Evolutionary conservation across 2,888 invertebrate species (phyloP).

Genomic region (Campoplex capitator): DNA sequence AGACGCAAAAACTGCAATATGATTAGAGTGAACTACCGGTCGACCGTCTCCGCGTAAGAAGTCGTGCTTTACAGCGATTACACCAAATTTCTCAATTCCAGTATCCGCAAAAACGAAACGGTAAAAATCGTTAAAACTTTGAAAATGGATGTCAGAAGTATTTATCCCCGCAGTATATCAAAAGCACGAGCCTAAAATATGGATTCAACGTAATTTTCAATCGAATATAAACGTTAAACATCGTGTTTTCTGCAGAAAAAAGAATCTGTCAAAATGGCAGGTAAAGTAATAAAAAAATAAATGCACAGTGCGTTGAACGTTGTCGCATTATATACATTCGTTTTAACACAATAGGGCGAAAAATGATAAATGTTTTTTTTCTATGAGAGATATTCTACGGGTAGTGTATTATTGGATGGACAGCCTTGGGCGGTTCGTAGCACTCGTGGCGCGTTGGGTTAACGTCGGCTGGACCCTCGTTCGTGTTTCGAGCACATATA

Average conservation of each 20-base stretch:
- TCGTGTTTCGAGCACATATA: conserved; percentile 18
- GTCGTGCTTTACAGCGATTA: too few relatives aligned
- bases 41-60: too few relatives aligned
- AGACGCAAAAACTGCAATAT: too few relatives aligned
- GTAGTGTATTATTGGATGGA: conserved; percentile 51
- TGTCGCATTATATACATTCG: conserved; percentile 15
- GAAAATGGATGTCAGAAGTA: too few relatives aligned
- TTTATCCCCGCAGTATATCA: too few relatives aligned
- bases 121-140: too few relatives aligned
- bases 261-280: background rate
- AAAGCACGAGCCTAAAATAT: too few relatives aligned
- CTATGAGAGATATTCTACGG: conserved; percentile 34
- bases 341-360: conserved; percentile 17
- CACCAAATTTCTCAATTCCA: too few relatives aligned
- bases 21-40: too few relatives aligned
- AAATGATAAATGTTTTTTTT: conserved; percentile 14
- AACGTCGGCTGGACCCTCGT: conserved; percentile 27
- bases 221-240: background rate
- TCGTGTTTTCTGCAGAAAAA: background rate
- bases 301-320: background rate
- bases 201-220: too few relatives aligned
- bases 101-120: too few relatives aligned
- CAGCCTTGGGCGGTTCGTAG: conserved; percentile 49
- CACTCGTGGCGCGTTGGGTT: conserved; percentile 30
- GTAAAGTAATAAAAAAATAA: conserved; percentile 1